Percentiles rank a stretch among this genome's conserved stretches.
phyloP scores from a whole-genome alignment of 2,797 vertebrate genomes.

The Trematomus bernacchii region DNA sequence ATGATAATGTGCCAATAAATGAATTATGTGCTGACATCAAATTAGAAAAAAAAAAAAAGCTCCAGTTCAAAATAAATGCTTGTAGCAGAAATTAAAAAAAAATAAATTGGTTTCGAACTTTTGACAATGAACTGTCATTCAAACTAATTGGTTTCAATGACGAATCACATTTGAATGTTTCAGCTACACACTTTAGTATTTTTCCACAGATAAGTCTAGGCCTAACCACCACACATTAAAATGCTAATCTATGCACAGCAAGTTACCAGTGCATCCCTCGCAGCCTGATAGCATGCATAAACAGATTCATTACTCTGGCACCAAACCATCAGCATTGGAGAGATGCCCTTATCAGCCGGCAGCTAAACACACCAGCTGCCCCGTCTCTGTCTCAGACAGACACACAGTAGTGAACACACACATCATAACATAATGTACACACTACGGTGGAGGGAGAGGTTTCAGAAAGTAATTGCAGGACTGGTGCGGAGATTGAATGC shows the following conservation, averaged over 20 bases:
- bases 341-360: slow-evolving; percentile 59
- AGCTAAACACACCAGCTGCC: slow-evolving; percentile 67
- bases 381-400: slow-evolving; percentile 3
- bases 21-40: neutral
- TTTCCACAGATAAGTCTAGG: slow-evolving; percentile 35
- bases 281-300: slow-evolving; percentile 52
- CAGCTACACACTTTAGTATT: neutral
- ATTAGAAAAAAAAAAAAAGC: neutral
- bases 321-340: slow-evolving; percentile 41
- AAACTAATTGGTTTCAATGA: neutral
- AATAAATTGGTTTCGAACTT: neutral
- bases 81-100: neutral
- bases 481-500: slow-evolving; percentile 1
- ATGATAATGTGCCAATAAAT: slow-evolving; percentile 1
- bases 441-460: neutral
- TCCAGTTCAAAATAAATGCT: neutral
- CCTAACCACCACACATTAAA: slow-evolving; percentile 32
- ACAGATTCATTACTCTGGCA: slow-evolving; percentile 62
- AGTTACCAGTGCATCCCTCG: slow-evolving; percentile 33
- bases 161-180: slow-evolving; percentile 15
- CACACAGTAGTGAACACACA: slow-evolving; percentile 21
- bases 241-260: slow-evolving; percentile 48
- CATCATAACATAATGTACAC: slow-evolving; percentile 6
- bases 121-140: slow-evolving; percentile 9
- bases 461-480: neutral